Evolutionary conservation across 2,888 invertebrate species (phyloP).

Genomic region (Harpagoxenus sublaevis): DNA sequence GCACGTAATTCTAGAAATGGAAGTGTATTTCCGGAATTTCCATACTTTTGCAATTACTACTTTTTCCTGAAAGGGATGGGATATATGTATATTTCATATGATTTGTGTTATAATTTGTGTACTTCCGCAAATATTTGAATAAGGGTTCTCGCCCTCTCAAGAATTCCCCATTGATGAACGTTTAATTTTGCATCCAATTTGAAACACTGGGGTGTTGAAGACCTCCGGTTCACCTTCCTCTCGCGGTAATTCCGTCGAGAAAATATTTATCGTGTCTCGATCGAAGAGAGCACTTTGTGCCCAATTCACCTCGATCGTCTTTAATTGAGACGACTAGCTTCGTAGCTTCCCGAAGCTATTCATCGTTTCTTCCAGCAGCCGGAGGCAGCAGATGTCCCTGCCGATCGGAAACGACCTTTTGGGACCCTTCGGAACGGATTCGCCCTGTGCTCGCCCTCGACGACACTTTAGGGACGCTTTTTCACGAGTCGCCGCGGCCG

Average conservation of each 20-base stretch:
- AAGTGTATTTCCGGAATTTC: neutral
- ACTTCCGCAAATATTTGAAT: neutral
- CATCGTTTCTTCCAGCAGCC: constrained; percentile 38
- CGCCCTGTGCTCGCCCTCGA: constrained; percentile 11
- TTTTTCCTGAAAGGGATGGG: neutral
- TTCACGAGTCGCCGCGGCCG: constrained; percentile 33
- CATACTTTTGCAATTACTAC: neutral
- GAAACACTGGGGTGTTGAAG: neutral
- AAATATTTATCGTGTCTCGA: constrained; percentile 45
- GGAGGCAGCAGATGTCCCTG: constrained; percentile 50
- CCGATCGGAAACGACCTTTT: constrained; percentile 41
- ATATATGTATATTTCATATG: neutral
- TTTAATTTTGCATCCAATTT: constrained; percentile 36
- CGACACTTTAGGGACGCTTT: constrained; percentile 56
- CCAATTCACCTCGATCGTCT: constrained; percentile 43
- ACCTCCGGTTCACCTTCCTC: neutral
- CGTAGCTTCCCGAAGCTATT: constrained; percentile 47
- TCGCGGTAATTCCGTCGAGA: neutral
- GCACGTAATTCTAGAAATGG: neutral
- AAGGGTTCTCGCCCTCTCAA: neutral
- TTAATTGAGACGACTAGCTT: constrained; percentile 43
- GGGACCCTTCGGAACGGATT: constrained; percentile 43
- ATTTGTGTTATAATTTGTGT: neutral
- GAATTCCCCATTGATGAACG: neutral
- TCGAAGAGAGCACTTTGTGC: constrained; percentile 27